phyloP scores from a whole-genome alignment of 2,113 vertebrate species.

The Platysternon megacephalum region DNA sequence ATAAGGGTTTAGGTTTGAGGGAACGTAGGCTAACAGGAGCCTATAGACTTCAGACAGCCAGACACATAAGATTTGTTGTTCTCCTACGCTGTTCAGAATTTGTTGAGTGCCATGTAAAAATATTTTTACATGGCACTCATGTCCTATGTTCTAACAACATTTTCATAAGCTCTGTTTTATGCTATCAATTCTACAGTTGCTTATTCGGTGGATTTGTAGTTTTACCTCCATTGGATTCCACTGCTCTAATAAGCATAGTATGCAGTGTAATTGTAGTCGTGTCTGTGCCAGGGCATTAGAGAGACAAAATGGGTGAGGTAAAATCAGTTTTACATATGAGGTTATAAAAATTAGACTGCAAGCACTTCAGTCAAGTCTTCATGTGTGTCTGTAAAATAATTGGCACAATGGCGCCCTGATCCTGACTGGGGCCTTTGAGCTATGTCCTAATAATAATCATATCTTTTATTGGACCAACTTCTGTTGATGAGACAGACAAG shows the following conservation, averaged over 20 bases:
- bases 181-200: background rate
- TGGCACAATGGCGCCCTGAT: too few species aligned
- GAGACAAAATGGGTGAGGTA: too few species aligned
- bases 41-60: background rate
- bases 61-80: background rate
- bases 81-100: background rate
- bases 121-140: background rate
- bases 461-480: too few species aligned
- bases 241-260: background rate
- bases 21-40: background rate
- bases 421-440: too few species aligned
- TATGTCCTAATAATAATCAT: too few species aligned
- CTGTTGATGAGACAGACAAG: too few species aligned
- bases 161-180: background rate
- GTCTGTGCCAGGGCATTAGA: too few species aligned
- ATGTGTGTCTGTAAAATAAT: too few species aligned
- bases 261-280: too few species aligned
- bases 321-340: too few species aligned
- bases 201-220: background rate
- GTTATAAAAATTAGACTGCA: too few species aligned
- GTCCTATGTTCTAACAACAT: accelerated
- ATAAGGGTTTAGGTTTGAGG: background rate
- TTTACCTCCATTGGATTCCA: background rate
- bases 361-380: too few species aligned
- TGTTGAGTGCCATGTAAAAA: background rate